Base-by-base conservation (phyloP, 2,113 vertebrate species). In the Phycodurus eques region DNA sequence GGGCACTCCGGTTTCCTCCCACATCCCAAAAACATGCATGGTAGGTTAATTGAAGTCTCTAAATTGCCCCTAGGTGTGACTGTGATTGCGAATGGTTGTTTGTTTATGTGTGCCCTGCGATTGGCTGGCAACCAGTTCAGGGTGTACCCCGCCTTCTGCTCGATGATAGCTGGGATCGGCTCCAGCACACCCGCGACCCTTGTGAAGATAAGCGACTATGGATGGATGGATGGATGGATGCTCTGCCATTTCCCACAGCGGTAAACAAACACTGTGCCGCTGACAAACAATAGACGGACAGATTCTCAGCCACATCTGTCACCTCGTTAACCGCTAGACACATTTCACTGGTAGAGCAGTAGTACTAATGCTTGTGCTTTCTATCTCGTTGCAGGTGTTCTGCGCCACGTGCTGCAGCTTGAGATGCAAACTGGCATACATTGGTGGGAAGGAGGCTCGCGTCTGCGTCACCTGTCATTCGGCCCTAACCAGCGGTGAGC, bases 391-490 rank as follows among this genome's bases (percentile, higher is more conserved):
- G 8, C 22, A 99, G 98, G 97, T 99, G 67, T 99, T 98, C 47
- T 99, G 98, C 81, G 96, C 96, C 0, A 85, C 95, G 0, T 99
- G 98, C 90, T 99, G 97, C 84, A 96, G 95, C 87, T 90, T 97
- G 79, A 99, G 96, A 89, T 96, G 95, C 90, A 94, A 94, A 70
- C 92, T 99, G 75, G 80, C 92, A 47, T 98, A 98, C 89, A 97
- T 99, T 97, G 97, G 99, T 82, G 91, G 94, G 72, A 99, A 98
- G 80, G 98, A 99, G 83, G 98, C 96, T 5, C 90, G 98, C 31
- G 97, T 99, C 61, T 99, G 98, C 86, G 92, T 99, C 51, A 97
- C 96, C 89, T 99, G 98, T 88, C 95, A 98, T 81, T 95, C 95
- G 39, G 93, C 96, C 3, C 92, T 99, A 43, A 95, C 94, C 76